Evolutionary conservation across 2,113 vertebrate genomes (phyloP).

Genomic region (Tiliqua scincoides): DNA sequence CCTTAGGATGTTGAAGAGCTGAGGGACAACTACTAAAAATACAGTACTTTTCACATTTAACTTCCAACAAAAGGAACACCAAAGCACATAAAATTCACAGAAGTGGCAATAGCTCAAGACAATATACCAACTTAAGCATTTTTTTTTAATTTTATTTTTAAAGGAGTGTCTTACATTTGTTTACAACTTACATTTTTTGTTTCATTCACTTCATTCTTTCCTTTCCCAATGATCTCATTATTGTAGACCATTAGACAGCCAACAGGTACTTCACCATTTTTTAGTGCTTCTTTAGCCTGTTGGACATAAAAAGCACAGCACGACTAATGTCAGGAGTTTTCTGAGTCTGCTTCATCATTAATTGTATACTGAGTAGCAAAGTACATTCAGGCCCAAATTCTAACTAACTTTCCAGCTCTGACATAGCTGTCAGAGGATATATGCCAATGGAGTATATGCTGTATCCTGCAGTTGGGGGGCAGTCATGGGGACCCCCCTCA

Average conservation of each 20-base stretch:
- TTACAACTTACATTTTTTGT: slow-evolving; percentile 88
- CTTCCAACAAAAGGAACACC: background rate
- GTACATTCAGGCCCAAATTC: background rate
- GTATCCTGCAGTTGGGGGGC: too few species aligned
- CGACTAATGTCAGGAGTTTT: background rate
- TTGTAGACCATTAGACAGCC: slow-evolving; percentile 92
- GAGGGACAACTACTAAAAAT: background rate
- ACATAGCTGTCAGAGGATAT: too few species aligned
- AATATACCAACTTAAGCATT: background rate
- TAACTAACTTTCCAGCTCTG: too few species aligned
- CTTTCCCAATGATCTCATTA: slow-evolving; percentile 82
- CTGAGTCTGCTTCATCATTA: background rate
- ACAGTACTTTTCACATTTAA: background rate
- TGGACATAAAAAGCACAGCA: slow-evolving; percentile 35
- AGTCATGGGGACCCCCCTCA: too few species aligned
- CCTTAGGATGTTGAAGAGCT: background rate
- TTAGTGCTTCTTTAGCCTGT: slow-evolving; percentile 88
- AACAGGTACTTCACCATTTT: slow-evolving; percentile 91
- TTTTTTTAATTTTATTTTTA: background rate
- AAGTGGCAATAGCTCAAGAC: background rate
- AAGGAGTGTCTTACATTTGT: background rate
- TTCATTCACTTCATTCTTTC: slow-evolving; percentile 93
- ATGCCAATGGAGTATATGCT: too few species aligned
- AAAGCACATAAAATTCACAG: background rate
- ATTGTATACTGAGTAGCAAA: background rate